These are phyloP conservation scores for Phalacrocorax carbo DNA, from an alignment of 2,113 vertebrate species.

Conservation along the genomic window DNA sequence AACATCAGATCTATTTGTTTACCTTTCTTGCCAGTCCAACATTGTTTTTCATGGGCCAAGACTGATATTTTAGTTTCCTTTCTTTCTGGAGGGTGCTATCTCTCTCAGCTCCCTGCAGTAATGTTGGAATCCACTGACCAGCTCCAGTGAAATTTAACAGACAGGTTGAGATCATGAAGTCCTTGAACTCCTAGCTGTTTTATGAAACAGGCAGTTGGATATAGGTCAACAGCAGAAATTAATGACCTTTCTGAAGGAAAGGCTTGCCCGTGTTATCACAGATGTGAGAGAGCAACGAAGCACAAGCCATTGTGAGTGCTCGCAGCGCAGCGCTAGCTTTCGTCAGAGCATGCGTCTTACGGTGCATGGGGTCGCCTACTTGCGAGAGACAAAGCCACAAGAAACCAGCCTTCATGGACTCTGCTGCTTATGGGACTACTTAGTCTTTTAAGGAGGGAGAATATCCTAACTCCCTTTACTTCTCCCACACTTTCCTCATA, in stretches of 20 bases:
- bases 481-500: not conserved
- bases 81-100: not conserved
- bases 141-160: not conserved
- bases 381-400: not conserved
- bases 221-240: rapidly evolving
- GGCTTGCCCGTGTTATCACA: rapidly evolving
- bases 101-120: not conserved
- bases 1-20: not conserved
- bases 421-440: not conserved
- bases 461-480: not conserved
- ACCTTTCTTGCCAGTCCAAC: not conserved
- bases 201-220: not conserved
- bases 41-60: not conserved
- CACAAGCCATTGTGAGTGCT: rapidly evolving
- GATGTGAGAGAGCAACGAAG: not conserved
- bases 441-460: not conserved
- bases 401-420: not conserved
- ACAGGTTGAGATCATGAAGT: not conserved
- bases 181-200: not conserved
- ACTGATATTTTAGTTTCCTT: not conserved
- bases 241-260: not conserved
- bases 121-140: not conserved
- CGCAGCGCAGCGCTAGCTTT: not conserved
- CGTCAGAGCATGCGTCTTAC: rapidly evolving
- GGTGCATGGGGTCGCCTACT: not conserved